These are phyloP conservation scores for Tortricodes alternella DNA, from an alignment of 2,888 invertebrate genomes.

Conservation along the genomic window DNA sequence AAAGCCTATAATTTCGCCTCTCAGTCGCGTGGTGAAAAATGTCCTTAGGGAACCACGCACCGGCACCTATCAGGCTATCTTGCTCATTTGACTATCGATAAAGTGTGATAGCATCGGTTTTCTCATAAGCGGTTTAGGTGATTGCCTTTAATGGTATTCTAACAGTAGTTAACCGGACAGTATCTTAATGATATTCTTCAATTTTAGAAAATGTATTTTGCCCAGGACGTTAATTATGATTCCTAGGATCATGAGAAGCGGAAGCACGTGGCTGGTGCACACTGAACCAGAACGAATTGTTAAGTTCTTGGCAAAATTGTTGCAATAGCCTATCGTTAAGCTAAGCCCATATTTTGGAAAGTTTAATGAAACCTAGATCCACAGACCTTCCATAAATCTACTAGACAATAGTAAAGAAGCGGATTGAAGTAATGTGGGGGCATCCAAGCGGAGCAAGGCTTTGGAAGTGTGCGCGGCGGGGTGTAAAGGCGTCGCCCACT, in stretches of 20 bases:
- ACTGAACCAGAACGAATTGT: not conserved
- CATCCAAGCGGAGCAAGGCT: slow-evolving; percentile 1
- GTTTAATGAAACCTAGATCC: not conserved
- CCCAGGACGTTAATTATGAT: not conserved
- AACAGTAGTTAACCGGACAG: not conserved
- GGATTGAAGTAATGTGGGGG: not conserved
- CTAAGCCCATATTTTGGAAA: not conserved
- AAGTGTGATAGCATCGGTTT: slow-evolving; percentile 11
- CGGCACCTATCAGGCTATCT: slow-evolving; percentile 29
- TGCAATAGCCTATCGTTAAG: not conserved
- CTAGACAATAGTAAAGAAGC: slow-evolving; percentile 15
- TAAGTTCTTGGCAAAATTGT: not conserved
- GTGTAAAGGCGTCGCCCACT: too few relatives aligned
- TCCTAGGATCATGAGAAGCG: too few relatives aligned
- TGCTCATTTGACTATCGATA: slow-evolving; percentile 24
- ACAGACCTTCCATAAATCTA: slow-evolving; percentile 14
- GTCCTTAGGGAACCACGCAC: slow-evolving; percentile 52
- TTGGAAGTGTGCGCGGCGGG: too few relatives aligned
- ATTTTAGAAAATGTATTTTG: not conserved
- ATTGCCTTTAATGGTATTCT: slow-evolving; percentile 2
- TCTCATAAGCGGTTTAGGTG: not conserved
- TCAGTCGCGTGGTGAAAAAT: slow-evolving; percentile 63
- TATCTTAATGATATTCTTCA: not conserved
- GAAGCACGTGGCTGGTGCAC: not conserved
- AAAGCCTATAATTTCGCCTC: slow-evolving; percentile 71